Percentiles rank a stretch among this genome's conserved stretches.
Conservation (phyloP, 2,888 invertebrate genomes). For the Timandra comae region DNA sequence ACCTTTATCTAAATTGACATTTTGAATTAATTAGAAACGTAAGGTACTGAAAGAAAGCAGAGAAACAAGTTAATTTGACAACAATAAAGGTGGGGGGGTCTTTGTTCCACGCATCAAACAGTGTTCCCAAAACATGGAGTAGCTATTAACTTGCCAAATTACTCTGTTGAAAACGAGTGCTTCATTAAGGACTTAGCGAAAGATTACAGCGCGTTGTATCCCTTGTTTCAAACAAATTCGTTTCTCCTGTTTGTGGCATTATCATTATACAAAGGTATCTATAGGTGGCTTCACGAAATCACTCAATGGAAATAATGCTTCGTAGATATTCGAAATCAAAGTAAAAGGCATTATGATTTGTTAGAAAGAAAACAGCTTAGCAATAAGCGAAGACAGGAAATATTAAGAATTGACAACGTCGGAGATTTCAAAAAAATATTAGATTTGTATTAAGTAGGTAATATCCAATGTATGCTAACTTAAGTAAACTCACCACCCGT, state of each 20-base stretch:
- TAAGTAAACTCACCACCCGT: no score
- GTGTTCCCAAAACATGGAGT: conserved; percentile 15
- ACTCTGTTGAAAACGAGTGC: conserved; percentile 28
- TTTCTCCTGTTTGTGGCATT: not conserved
- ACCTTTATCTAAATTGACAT: no score
- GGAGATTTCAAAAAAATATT: no score
- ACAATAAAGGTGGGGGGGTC: conserved; percentile 10
- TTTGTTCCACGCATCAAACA: conserved; percentile 12
- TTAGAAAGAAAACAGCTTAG: conserved; percentile 3
- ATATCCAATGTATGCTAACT: no score
- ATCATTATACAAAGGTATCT: not conserved
- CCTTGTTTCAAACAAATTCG: conserved; percentile 16
- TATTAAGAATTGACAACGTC: no score
- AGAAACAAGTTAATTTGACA: conserved; percentile 4
- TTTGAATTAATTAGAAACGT: conserved; percentile 8
- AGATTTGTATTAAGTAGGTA: no score
- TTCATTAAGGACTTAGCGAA: conserved; percentile 32
- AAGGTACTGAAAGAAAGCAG: conserved; percentile 4
- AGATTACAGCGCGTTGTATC: conserved; percentile 28
- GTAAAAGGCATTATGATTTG: not conserved
- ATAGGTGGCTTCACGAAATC: no score
- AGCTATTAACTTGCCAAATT: conserved; percentile 31
- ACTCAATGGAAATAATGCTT: not conserved
- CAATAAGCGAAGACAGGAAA: conserved; percentile 6
- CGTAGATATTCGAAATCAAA: not conserved